phyloP scores from a whole-genome alignment of 2,888 invertebrate genomes.

The Homarus gammarus region DNA sequence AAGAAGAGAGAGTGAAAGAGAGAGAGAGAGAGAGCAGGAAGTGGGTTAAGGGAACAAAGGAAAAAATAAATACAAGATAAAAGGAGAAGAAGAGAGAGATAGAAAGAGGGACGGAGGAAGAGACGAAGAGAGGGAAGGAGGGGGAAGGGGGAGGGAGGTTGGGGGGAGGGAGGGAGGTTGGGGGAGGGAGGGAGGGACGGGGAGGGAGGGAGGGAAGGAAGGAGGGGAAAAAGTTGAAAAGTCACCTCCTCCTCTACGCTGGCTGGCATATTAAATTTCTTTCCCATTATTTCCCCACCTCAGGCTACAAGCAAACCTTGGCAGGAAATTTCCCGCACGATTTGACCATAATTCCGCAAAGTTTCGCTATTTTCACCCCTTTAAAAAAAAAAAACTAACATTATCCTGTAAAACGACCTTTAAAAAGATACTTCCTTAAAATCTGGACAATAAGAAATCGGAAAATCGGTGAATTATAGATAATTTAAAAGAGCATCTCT shows the following conservation, averaged over 20 bases:
- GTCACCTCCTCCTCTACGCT: conserved; percentile 27
- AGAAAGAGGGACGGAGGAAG: background rate
- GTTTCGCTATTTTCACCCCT: background rate
- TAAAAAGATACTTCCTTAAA: too few species aligned
- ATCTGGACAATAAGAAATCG: too few species aligned
- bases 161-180: conserved; percentile 31
- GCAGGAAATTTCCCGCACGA: conserved; percentile 23
- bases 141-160: background rate
- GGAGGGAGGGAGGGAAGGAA: background rate
- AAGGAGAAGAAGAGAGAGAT: background rate
- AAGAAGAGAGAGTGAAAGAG: background rate
- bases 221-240: background rate
- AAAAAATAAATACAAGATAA: background rate
- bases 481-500: too few species aligned
- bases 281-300: conserved; percentile 50
- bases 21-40: conserved; percentile 10
- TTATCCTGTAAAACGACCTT: too few species aligned
- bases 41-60: too few species aligned
- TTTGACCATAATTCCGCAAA: conserved; percentile 16
- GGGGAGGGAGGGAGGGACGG: conserved; percentile 7
- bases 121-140: background rate
- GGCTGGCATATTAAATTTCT: conserved; percentile 54
- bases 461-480: too few species aligned
- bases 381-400: background rate
- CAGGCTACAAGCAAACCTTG: conserved; percentile 38